A percentile compares a stretch with the other conserved stretches of the same genome.
Evolutionary conservation across 1,140 invertebrate species (phyloP).

Genomic region (Drosophila dunni): DNA sequence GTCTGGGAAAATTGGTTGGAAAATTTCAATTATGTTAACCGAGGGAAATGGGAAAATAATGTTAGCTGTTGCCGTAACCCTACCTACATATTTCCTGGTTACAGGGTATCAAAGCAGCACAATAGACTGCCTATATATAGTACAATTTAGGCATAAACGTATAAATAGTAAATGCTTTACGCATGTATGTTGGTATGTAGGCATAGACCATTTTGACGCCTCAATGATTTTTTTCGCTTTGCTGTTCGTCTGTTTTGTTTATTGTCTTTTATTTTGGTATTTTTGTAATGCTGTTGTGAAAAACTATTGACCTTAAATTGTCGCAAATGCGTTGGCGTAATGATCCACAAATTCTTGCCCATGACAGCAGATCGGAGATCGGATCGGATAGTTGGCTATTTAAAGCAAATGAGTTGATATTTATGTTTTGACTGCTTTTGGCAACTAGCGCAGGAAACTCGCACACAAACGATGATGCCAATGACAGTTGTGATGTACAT

Average conservation of each 20-base stretch:
- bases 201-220: constrained; percentile 37
- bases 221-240: constrained; percentile 32
- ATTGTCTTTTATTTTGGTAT: neutral
- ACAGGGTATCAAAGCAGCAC: constrained; percentile 21
- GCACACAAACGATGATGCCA: constrained; percentile 39
- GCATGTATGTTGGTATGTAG: constrained; percentile 41
- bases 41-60: no score
- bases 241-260: neutral
- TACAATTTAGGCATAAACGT: constrained; percentile 4
- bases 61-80: neutral
- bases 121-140: constrained; percentile 44
- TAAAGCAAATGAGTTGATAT: constrained; percentile 42
- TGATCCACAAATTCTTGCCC: constrained; percentile 45
- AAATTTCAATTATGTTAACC: neutral
- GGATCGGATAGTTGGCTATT: constrained; percentile 22
- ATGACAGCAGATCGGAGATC: constrained; percentile 16
- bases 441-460: constrained; percentile 32
- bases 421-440: constrained; percentile 45
- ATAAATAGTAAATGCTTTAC: neutral
- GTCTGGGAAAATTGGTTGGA: neutral
- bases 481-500: constrained; percentile 38
- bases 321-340: constrained; percentile 52
- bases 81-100: neutral
- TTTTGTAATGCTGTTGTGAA: constrained; percentile 27
- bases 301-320: constrained; percentile 58